Evolutionary conservation across 2,888 invertebrate species (phyloP).

Genomic region (Loripinus fragilis): DNA sequence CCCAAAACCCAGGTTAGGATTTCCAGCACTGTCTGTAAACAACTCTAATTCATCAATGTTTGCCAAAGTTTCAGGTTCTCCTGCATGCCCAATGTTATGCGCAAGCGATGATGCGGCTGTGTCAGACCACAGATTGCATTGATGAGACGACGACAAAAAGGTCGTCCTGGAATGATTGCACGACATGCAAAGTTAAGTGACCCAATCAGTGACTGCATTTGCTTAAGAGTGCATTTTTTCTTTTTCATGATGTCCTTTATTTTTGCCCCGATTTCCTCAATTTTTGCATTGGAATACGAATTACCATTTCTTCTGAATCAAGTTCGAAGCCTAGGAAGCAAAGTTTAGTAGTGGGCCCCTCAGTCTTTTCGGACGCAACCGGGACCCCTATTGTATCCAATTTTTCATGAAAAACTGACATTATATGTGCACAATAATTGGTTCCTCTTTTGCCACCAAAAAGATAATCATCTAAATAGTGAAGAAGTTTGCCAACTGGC

Average conservation of each 20-base stretch:
- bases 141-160: conserved; percentile 27
- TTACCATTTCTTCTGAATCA: background rate
- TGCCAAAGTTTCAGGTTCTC: conserved; percentile 10
- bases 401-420: background rate
- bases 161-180: conserved; percentile 15
- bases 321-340: background rate
- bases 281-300: background rate
- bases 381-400: background rate
- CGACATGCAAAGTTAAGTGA: conserved; percentile 22
- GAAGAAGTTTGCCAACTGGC: background rate
- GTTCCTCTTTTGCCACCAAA: conserved; percentile 4
- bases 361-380: background rate
- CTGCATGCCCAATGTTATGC: background rate
- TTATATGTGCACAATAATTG: background rate
- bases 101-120: conserved; percentile 14
- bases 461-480: background rate
- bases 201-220: conserved; percentile 27
- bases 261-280: background rate
- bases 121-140: conserved; percentile 26
- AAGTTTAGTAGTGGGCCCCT: background rate
- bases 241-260: background rate
- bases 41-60: conserved; percentile 24
- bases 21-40: conserved; percentile 24
- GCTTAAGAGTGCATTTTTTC: background rate
- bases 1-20: conserved; percentile 17